These are phyloP conservation scores for Sardina pilchardus DNA, from an alignment of 2,113 vertebrate species.

Conservation along the genomic window DNA sequence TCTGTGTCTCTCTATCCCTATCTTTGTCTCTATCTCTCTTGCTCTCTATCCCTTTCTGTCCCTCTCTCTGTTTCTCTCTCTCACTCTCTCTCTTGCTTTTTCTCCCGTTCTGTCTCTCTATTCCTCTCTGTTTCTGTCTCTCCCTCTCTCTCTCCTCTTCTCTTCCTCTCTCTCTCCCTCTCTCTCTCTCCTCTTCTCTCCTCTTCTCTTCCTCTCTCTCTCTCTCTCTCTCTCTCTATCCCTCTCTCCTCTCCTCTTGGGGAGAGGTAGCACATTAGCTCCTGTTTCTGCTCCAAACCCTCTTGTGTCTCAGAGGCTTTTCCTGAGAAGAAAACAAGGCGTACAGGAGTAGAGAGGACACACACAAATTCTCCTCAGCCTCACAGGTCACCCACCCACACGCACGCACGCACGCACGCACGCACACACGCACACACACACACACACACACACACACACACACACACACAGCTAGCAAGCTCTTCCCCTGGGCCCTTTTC, in stretches of 20 bases:
- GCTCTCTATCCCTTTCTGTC: background rate
- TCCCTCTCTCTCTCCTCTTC: background rate
- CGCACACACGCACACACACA: too few species aligned
- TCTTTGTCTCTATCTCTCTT: conserved; percentile 4
- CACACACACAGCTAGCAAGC: too few species aligned
- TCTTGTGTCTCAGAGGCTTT: background rate
- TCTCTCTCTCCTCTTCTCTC: background rate
- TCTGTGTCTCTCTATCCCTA: background rate
- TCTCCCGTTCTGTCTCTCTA: background rate
- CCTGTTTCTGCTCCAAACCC: background rate
- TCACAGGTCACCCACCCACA: too few species aligned
- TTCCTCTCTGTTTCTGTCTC: background rate
- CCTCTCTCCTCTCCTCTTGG: background rate
- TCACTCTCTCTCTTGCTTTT: conserved; percentile 13
- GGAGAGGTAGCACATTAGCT: background rate
- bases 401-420: too few species aligned
- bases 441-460: too few species aligned
- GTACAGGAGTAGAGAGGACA: background rate
- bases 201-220: background rate
- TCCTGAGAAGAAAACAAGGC: background rate
- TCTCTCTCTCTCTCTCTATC: background rate
- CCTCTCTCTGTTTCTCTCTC: background rate
- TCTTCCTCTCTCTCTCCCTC: conserved; percentile 21
- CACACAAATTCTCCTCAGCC: too few species aligned
- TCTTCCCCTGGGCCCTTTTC: too few species aligned